phyloP scores from a whole-genome alignment of 2,113 vertebrate species.

The Eulemur rufifrons region DNA sequence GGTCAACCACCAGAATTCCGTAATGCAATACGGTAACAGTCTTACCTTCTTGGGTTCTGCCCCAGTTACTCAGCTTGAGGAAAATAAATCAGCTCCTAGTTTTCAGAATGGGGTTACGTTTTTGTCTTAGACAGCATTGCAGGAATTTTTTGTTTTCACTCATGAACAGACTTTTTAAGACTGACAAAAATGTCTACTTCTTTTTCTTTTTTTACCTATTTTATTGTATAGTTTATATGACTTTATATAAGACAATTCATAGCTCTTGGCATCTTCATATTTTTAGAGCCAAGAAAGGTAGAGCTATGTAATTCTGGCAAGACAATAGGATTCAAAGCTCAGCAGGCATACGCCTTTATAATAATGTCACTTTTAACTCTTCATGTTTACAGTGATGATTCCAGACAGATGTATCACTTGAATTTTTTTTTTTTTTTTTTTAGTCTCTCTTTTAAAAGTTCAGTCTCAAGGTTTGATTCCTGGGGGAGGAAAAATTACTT shows the following conservation, averaged over 20 bases:
- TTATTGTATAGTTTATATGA: constrained; percentile 12
- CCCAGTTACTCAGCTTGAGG: background rate
- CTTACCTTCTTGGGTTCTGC: background rate
- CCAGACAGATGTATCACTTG: background rate
- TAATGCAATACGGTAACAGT: background rate
- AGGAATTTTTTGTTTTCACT: background rate
- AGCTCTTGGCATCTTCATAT: constrained; percentile 41
- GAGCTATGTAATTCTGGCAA: constrained; percentile 12
- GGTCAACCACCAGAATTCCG: background rate
- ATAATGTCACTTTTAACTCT: constrained; percentile 46
- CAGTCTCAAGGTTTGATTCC: constrained; percentile 38
- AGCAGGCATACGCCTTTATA: background rate
- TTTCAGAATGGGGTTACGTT: background rate
- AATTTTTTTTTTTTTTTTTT: background rate
- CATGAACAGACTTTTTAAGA: background rate
- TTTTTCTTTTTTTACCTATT: background rate
- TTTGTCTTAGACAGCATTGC: background rate
- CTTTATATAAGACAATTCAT: constrained; percentile 29
- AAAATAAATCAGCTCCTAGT: background rate
- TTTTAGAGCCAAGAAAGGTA: constrained; percentile 29
- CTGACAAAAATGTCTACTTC: background rate
- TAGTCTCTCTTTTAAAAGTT: constrained; percentile 41
- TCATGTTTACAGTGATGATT: constrained; percentile 21
- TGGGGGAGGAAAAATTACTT: constrained; percentile 12
- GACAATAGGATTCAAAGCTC: constrained; percentile 48